Evolutionary conservation across 2,797 vertebrate genomes (phyloP).

Genomic region (Kryptopterus vitreolus): DNA sequence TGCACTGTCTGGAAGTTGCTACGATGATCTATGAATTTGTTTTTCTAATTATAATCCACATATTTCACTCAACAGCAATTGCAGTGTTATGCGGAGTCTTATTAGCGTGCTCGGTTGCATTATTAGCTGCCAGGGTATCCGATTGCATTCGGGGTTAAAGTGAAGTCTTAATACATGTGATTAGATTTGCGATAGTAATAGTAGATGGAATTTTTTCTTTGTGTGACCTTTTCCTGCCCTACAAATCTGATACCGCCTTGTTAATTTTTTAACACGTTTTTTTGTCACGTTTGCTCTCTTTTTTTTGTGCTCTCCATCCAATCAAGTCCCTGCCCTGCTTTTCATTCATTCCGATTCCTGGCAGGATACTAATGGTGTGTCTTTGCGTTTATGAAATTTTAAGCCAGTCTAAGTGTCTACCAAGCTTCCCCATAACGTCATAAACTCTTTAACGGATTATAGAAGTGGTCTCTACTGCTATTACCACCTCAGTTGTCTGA

Average conservation of each 20-base stretch:
- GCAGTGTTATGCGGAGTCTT: background rate
- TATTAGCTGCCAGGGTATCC: background rate
- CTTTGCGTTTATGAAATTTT: conserved; percentile 33
- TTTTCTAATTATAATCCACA: conserved; percentile 2
- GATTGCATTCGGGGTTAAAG: background rate
- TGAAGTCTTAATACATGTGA: background rate
- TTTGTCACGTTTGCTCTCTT: background rate
- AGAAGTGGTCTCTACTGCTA: conserved; percentile 19
- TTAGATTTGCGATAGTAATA: background rate
- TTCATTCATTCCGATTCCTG: conserved; percentile 1
- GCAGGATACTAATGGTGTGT: conserved; percentile 30
- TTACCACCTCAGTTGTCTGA: conserved; percentile 21
- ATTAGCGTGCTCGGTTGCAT: conserved; percentile 15
- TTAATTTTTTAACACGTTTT: background rate
- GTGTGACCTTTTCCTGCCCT: background rate
- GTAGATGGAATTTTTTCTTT: background rate
- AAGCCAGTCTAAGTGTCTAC: conserved; percentile 1
- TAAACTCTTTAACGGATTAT: conserved; percentile 29
- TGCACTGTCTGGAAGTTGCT: background rate
- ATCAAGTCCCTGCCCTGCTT: conserved; percentile 1
- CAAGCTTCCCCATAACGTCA: conserved; percentile 26
- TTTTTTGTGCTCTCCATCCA: background rate
- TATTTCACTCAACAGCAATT: conserved; percentile 7
- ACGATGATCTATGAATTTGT: background rate
- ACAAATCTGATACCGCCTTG: background rate